Evolutionary conservation across 2,888 invertebrate genomes (phyloP), one percentile per base, ranked within the genome.

Genomic region (Junonia oenone): DNA sequence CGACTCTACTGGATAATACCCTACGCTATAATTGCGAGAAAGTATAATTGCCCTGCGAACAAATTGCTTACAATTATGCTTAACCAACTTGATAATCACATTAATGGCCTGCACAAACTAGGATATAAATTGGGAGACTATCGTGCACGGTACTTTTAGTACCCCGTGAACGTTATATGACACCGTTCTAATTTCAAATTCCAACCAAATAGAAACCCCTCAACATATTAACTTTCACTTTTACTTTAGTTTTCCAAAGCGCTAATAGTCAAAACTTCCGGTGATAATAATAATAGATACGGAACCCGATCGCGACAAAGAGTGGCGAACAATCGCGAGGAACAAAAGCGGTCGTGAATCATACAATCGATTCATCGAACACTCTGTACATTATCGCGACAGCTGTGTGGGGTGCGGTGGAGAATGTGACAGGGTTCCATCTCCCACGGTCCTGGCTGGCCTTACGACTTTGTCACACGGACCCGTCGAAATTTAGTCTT

Each of bases 341-440:
- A 83, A 86, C 86, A 87, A 87, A 78, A 54, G 63, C 66, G 68
- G 68, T 74, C 77, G 74, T 67, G 79, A 74, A 81, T 84, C 82
- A 80, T 86, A 87, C 86, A 88, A 87, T 85, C 81, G 83, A 82
- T 83, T 69, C 68, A 68, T 72, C 76, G 74, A 75, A 77, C 76
- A 75, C 73, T 74, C 40, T 46, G 35, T 72, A 73, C 73, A 75
- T 74, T 71, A 73, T 68, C 66, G 76, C 81, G 87, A 84, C 89
- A 88, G 88, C 88, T 87, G 89, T 78, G 69, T 71, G 68, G 73
- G 75, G 75, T 64, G 71, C 67, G 63, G n/a, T 69, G 75, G 72
- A 54, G 76, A 69, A 64, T 67, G 63, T 73, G 76, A 72, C 78
- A 75, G 71, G 71, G 71, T 68, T 65, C 73, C 78, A 78, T 84